A percentile compares a stretch with the other conserved stretches of the same genome.
phyloP scores from a whole-genome alignment of 2,888 invertebrate species.

The Choristoneura rosaceana region DNA sequence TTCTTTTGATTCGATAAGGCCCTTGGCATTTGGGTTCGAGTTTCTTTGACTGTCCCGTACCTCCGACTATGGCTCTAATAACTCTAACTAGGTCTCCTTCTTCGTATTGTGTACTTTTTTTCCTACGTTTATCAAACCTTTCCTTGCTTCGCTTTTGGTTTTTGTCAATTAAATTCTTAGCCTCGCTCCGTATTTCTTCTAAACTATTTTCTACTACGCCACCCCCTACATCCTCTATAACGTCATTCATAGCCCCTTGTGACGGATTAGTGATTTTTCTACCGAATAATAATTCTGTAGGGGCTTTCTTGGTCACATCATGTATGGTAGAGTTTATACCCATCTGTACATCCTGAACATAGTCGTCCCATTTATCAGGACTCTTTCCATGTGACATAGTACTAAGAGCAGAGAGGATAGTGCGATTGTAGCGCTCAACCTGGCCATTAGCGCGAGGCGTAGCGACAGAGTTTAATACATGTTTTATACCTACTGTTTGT shows the following conservation, averaged over 20 bases:
- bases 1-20: slow-evolving; percentile 4
- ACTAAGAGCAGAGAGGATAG: too few relatives aligned
- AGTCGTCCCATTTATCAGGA: neutral
- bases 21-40: neutral
- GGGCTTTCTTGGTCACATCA: slow-evolving; percentile 41
- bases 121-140: too few relatives aligned
- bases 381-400: too few relatives aligned
- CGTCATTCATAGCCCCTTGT: slow-evolving; percentile 8
- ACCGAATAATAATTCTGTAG: slow-evolving; percentile 45
- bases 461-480: neutral
- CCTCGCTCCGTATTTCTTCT: too few relatives aligned
- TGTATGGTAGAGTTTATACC: slow-evolving; percentile 43
- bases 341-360: slow-evolving; percentile 38
- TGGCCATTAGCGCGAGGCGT: neutral
- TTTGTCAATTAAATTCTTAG: too few relatives aligned
- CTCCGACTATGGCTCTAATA: neutral
- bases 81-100: neutral
- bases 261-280: slow-evolving; percentile 8
- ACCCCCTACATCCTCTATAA: too few relatives aligned
- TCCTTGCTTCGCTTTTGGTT: too few relatives aligned
- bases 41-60: neutral
- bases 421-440: neutral
- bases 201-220: too few relatives aligned
- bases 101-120: slow-evolving; percentile 17
- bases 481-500: neutral